Base-by-base conservation (phyloP, 2,888 invertebrate genomes). In the Athrips mouffetella region DNA sequence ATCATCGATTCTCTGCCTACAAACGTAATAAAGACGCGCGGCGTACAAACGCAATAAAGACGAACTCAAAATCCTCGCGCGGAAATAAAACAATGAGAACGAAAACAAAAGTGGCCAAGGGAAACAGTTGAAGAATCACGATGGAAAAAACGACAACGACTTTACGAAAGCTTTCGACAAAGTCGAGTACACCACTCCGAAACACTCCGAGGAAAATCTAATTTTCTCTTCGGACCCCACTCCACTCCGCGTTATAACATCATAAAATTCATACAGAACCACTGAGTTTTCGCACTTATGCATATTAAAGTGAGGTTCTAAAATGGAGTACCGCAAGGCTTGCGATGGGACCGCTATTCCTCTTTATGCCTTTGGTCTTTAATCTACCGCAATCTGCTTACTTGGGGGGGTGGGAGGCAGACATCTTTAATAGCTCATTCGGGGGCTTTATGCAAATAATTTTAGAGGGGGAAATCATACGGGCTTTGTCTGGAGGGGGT, bases 391-490 rank as follows among this genome's bases (percentile, higher is more conserved):
- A 87, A 87, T 88, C 86, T 87, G 87, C 85, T 87, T 86, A 84
- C 76, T 75, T 76, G 75, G 81, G 79, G 67, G 69, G 74, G 76
- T 67, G 68, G 74, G 48, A 54, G 73, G 77, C 73, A 81, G 81
- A 82, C 84, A 82, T 86, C 84, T 85, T 85, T 88, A 88, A 88
- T 88, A 86, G 87, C 86, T 87, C 86, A 86, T 88, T 87, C 86
- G 87, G 81, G 81, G 83, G 72, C 45, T 80, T 77, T 85, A 87
- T 87, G 87, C 87, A 87, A 86, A 87, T 87, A 86, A 85, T 86
- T 86, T 85, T 78, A 73, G 74, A 73, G 76, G 73, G 58, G 74
- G 75, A 74, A 72, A 79, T 82, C 85, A 85, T 85, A 85, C 79
- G 84, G 81, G 82, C 86, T 87, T 88, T 88, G 88, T 88, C 86